Base-by-base conservation (phyloP, 2,113 vertebrate species). In the Cisticola juncidis region DNA sequence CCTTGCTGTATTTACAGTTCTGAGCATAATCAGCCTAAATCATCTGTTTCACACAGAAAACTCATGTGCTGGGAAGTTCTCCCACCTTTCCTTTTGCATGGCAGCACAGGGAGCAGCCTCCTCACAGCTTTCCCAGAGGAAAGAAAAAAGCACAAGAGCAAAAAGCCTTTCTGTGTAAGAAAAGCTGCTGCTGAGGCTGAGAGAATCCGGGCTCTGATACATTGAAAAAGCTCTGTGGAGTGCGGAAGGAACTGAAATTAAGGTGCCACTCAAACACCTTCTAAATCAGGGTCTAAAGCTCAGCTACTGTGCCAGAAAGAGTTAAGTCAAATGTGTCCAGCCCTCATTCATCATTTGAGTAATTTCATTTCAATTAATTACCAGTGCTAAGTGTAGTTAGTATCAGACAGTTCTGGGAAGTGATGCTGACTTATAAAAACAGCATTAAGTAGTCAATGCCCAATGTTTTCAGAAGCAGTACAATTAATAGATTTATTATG, bases 331-430 rank as follows among this genome's bases (percentile, higher is more conserved):
- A 60, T 0, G 1, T 44, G 54, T 51, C 62, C 80, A 88, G 19
- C 38, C 42, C 65, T 93, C 58, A 20, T 65, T 24, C 56, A 62
- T 57, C 6, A 13, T 50, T 42, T 1, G 6, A 76, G 60, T 85
- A 73, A 88, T 94, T 93, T 62, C 9, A 40, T 66, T 90, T 83
- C 85, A 70, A 85, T 80, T 77, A 85, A 90, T 90, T 94, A 74
- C 38, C n/a, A 42, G 33, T 0, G 1, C 35, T 91, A 60, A 64
- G 45, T 72, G 9, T 29, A 53, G 86, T 66, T 70, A 54, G 26
- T 72, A 51, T 56, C 78, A 33, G 21, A 31, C 65, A 64, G 38
- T 96, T 94, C 86, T 81, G 74, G 92, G 92, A 94, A 96, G 44
- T 48, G 60, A 86, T 60, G 61, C 69, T 68, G 84, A 71, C 38